Evolutionary conservation across 1,140 invertebrate species (phyloP), one percentile per base, ranked within the genome.

Genomic region (Thaumetopoea pityocampa): DNA sequence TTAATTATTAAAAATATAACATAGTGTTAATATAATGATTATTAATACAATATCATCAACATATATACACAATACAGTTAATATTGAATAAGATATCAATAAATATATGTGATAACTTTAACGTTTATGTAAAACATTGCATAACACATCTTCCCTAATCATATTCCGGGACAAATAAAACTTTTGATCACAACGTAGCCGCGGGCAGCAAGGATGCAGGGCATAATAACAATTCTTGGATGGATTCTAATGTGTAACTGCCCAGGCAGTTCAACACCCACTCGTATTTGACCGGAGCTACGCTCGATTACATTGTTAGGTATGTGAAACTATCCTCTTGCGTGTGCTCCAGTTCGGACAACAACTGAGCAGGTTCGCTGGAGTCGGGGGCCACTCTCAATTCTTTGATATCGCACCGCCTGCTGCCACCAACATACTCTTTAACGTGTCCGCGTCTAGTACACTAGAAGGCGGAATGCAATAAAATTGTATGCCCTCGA

Each of bases 281-380:
- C 35, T 85, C 83, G 48, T 65, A 70, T 48, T 83, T 80, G 15
- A 85, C 70, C n/a, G 83, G 77, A 18, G 84, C 80, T 3, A 85
- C 53, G 12, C 44, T 47, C 3, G 68, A 34, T 14, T 73, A 49
- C 59, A 78, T n/a, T n/a, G n/a, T n/a, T n/a, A n/a, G n/a, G n/a
- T n/a, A n/a, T n/a, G n/a, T n/a, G n/a, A n/a, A n/a, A n/a, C n/a
- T n/a, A n/a, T n/a, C n/a, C n/a, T n/a, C 78, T 24, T 81, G 74
- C 3, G 79, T 81, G 37, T 65, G 28, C 19, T 77, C 68, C 0
- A 76, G 71, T 30, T 82, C 77, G 10, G 73, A 79, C 16, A 85
- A 26, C 7, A 85, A 37, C 8, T 79, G 16, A 1, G 63, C 50
- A 3, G 62, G 59, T 8, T 23, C 23, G 26, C 43, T 1, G 16